Conservation (phyloP, 2,797 vertebrate genomes). For the Okamejei kenojei region DNA sequence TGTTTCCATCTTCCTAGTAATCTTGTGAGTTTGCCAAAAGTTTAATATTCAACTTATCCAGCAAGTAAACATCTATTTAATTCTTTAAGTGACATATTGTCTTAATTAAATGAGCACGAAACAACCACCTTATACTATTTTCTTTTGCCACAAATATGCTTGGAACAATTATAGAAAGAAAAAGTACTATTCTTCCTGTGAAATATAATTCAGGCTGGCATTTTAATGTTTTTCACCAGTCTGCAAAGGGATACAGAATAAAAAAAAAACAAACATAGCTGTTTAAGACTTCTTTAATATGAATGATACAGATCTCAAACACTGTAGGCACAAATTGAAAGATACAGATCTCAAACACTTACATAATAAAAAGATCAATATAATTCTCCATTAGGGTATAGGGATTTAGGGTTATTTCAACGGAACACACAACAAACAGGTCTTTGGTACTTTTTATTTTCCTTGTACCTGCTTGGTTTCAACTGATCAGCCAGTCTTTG, state of each 20-base stretch:
- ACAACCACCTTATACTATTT: background rate
- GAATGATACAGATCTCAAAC: background rate
- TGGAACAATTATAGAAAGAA: background rate
- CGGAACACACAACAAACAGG: background rate
- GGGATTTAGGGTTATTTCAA: background rate
- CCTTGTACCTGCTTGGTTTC: too few species aligned
- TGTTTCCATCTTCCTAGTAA: background rate
- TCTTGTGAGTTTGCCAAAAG: background rate
- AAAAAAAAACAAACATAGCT: background rate
- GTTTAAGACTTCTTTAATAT: background rate
- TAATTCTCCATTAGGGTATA: background rate
- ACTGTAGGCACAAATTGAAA: background rate
- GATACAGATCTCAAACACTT: background rate
- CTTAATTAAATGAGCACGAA: background rate
- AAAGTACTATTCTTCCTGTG: background rate
- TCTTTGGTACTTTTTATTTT: background rate
- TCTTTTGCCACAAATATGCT: background rate
- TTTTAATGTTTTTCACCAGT: background rate
- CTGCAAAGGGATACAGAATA: background rate
- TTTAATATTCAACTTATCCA: too few species aligned
- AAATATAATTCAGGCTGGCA: background rate
- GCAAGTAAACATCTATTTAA: background rate
- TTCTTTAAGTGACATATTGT: background rate
- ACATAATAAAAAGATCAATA: background rate
- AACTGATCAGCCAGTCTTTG: background rate